Percentiles rank a stretch among this genome's conserved stretches.
Conservation (phyloP, 2,113 vertebrate species). For the Lipotes vexillifer region DNA sequence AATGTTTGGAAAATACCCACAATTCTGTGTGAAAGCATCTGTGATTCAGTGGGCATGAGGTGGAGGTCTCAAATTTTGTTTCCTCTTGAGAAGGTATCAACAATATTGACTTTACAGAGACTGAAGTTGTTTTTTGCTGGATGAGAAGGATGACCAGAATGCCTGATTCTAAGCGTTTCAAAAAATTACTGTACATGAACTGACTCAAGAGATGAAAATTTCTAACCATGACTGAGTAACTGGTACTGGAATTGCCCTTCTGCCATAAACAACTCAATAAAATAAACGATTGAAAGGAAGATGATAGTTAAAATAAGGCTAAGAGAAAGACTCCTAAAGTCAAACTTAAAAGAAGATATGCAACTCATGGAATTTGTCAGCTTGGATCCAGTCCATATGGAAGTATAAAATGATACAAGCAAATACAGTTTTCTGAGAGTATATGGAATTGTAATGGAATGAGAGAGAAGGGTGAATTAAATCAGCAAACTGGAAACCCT, state of each 20-base stretch:
- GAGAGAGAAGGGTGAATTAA: neutral
- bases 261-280: neutral
- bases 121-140: neutral
- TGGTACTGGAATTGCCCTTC: neutral
- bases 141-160: neutral
- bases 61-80: neutral
- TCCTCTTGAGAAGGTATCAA: neutral
- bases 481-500: neutral
- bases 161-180: neutral
- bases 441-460: neutral
- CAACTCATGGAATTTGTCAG: neutral
- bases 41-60: neutral
- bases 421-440: neutral
- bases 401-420: neutral
- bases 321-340: neutral
- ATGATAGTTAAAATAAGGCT: neutral
- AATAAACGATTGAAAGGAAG: neutral
- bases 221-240: neutral
- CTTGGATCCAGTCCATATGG: neutral
- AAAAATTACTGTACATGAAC: neutral
- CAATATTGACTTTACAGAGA: neutral
- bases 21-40: neutral
- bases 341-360: neutral
- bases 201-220: neutral
- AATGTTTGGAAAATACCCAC: neutral